Conservation (phyloP, 2,797 vertebrate genomes). For the Molossus alvarezi region DNA sequence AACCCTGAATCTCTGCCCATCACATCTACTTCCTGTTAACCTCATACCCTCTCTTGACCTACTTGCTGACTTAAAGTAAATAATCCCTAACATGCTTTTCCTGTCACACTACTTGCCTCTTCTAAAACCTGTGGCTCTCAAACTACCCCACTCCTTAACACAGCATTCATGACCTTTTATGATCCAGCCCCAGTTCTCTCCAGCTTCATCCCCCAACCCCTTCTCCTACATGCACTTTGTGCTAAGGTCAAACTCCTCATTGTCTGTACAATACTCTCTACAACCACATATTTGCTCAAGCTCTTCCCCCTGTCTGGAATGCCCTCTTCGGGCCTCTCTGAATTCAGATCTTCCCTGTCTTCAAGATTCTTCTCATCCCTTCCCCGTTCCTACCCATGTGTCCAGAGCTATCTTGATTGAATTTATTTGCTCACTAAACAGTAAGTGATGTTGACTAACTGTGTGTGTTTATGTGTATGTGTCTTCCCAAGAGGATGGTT, state of each 20-base stretch:
- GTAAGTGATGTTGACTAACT: constrained; percentile 33
- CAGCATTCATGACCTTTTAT: neutral
- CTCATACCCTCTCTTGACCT: constrained; percentile 56
- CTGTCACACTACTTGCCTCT: neutral
- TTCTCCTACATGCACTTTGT: neutral
- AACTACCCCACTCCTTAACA: neutral
- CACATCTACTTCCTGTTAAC: constrained; percentile 66
- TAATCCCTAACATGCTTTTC: constrained; percentile 22
- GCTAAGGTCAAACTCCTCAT: neutral
- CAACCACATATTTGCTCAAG: neutral
- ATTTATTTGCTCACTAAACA: constrained; percentile 66
- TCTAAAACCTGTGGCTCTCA: constrained; percentile 43
- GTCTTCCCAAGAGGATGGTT: neutral
- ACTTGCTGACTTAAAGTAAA: constrained; percentile 59
- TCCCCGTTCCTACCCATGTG: neutral
- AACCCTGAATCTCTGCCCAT: constrained; percentile 43
- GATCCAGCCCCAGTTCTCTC: neutral
- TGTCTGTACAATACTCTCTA: neutral
- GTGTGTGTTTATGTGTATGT: constrained; percentile 15
- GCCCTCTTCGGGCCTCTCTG: neutral
- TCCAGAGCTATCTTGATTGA: neutral
- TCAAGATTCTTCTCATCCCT: neutral
- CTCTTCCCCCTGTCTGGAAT: neutral
- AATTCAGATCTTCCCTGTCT: constrained; percentile 51
- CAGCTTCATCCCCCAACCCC: neutral